phyloP scores from a whole-genome alignment of 92 coral and sea anemone species.

The Heliopora coerulea region DNA sequence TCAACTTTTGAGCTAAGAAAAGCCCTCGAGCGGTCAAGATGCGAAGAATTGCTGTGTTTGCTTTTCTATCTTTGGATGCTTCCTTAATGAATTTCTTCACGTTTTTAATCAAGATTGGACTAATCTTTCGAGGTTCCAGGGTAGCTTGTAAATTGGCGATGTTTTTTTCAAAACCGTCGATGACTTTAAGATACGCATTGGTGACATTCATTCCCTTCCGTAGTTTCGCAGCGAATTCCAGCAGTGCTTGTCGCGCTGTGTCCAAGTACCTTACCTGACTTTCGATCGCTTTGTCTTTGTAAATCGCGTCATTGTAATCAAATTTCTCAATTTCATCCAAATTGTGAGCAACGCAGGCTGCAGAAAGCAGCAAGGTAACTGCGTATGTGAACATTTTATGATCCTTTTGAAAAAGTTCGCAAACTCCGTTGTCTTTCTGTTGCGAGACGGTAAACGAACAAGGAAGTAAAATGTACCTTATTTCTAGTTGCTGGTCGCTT shows the following conservation, averaged over 20 bases:
- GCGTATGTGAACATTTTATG: too few relatives aligned
- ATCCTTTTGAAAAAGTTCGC: too few relatives aligned
- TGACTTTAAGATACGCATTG: conserved; percentile 20
- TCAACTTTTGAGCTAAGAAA: neutral
- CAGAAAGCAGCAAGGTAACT: too few relatives aligned
- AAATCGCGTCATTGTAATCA: neutral
- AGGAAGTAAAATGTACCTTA: too few relatives aligned
- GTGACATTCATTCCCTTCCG: conserved; percentile 20
- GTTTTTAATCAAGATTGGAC: neutral
- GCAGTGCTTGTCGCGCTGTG: neutral
- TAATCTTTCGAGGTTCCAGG: neutral
- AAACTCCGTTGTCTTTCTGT: too few relatives aligned
- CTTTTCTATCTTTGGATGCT: conserved; percentile 13
- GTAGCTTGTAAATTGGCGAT: conserved; percentile 14
- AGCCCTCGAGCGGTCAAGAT: conserved; percentile 4
- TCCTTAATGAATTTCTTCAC: conserved; percentile 1
- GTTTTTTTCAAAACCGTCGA: conserved; percentile 14
- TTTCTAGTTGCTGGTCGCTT: too few relatives aligned
- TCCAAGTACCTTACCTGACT: conserved; percentile 6
- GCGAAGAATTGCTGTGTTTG: conserved; percentile 9
- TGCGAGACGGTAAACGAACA: too few relatives aligned
- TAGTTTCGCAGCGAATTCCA: neutral
- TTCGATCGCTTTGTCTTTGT: neutral
- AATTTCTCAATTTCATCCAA: neutral
- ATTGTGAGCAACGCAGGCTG: too few relatives aligned